phyloP scores from a whole-genome alignment of 1,140 invertebrate genomes.

The Ephestia elutella region DNA sequence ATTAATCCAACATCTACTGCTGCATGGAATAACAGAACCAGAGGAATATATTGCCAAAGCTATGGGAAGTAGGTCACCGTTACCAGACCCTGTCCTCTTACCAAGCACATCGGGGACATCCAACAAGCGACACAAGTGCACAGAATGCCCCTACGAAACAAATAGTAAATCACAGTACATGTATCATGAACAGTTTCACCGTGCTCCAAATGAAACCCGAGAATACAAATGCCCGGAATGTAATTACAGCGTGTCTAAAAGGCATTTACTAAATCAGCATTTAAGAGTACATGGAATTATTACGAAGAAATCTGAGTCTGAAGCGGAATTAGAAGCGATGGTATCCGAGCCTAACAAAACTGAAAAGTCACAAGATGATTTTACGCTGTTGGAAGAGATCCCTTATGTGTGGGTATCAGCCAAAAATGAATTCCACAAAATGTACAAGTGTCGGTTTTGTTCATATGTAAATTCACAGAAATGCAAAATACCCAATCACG shows the following conservation, averaged over 20 bases:
- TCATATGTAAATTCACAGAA: slow-evolving; percentile 87
- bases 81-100: slow-evolving; percentile 41
- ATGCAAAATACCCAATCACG: slow-evolving; percentile 89
- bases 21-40: slow-evolving; percentile 65
- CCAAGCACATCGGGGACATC: slow-evolving; percentile 9
- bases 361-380: slow-evolving; percentile 29
- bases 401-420: slow-evolving; percentile 84
- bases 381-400: slow-evolving; percentile 59
- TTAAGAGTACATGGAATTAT: slow-evolving; percentile 82
- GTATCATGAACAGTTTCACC: slow-evolving; percentile 90
- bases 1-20: slow-evolving; percentile 61
- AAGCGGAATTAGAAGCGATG: slow-evolving; percentile 41
- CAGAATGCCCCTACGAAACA: slow-evolving; percentile 85
- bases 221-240: slow-evolving; percentile 87
- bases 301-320: slow-evolving; percentile 50
- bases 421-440: slow-evolving; percentile 83
- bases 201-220: slow-evolving; percentile 76
- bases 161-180: slow-evolving; percentile 89
- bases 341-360: slow-evolving; percentile 25
- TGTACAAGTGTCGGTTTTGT: slow-evolving; percentile 90
- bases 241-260: slow-evolving; percentile 87
- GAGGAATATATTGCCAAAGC: slow-evolving; percentile 67
- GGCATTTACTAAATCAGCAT: slow-evolving; percentile 86
- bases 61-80: slow-evolving; percentile 53
- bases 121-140: slow-evolving; percentile 80